Base-by-base conservation (phyloP, 1,140 invertebrate species). In the Antheraea mylitta region DNA sequence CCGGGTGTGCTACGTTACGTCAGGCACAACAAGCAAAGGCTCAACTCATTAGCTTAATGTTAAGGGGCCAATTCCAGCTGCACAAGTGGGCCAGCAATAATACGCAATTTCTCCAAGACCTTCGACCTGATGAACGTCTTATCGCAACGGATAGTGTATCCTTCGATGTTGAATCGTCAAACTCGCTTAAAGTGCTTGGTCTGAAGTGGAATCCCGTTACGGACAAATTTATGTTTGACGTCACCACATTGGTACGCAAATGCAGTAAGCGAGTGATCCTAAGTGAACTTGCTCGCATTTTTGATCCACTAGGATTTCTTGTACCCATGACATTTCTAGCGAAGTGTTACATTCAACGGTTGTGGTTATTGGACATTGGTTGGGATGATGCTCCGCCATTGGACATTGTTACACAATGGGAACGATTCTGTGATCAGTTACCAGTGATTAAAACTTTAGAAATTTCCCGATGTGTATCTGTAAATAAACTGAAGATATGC, bases 301-400 rank as follows among this genome's bases (percentile, higher is more conserved):
- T 63, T 67, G 69, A 75, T 18, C 73, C 73, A 30, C n/a, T 74
- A 10, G 69, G 72, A 19, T 73, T 73, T 60, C 38, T 69, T 30
- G 67, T 64, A 18, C 71, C 71, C 9, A 66, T 63, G 22, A 53
- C 65, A 6, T 68, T 74, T 19, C 59, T 38, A 48, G 72, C 72
- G 11, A 74, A 74, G 64, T 66, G 58, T 53, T 48, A 71, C 38
- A 68, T 71, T 58, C 69, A 74, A 22, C 61, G 71, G 48, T 19
- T 75, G 4, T 75, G 73, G 73, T 7, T 16, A 9, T 7, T 10
- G 8, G 53, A 67, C 18, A 59, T 73, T 13, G 58, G 42, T 30
- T 69, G 71, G 71, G 69, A 74, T 71, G 66, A 74, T 13, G 42
- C 9, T 13, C 36, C 71, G 11, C 73, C 73, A 11, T 6, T 58